Base-by-base conservation (phyloP, 2,888 invertebrate species). In the Chrysomela aeneicollis region DNA sequence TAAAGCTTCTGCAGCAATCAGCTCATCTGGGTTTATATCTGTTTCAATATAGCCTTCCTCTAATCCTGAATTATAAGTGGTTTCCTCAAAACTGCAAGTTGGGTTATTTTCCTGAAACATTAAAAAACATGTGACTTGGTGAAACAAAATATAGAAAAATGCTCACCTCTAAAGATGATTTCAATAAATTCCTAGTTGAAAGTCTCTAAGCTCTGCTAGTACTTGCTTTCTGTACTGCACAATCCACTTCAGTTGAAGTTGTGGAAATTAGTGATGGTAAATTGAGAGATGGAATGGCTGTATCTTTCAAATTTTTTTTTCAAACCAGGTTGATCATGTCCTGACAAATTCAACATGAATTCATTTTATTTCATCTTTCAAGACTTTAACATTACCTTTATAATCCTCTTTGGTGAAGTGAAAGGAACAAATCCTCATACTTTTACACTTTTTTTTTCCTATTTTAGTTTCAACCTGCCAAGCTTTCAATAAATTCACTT, bases 381-480 rank as follows among this genome's bases (percentile, higher is more conserved):
- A 12, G 10, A 19, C 9, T 5, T 22, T 21, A 30, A 5, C 1
- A 52, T 30, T 3, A 52, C 32, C 32, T 22, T 52, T 52, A 30
- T 52, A 52, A 52, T 52, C 18, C 18, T 49, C 17, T n/a, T n/a
- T n/a, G n/a, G n/a, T n/a, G n/a, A n/a, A n/a, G n/a, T n/a, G n/a
- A n/a, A n/a, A n/a, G n/a, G 17, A 49, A 17, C 49, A 49, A 3
- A 49, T 49, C 49, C 52, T 10, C 52, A 52, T 52, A 10, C 32
- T n/a, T n/a, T n/a, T n/a, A n/a, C n/a, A n/a, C n/a, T n/a, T n/a
- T n/a, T n/a, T 52, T 9, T 52, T 52, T 21, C 12, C 26, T 4
- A 52, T 52, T 52, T 22, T 52, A 10, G 52, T 52, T 52, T 52
- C 10, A 30, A 19, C 17, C 17, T 52, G 52, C 52, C 32, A 52